A percentile compares a stretch with the other conserved stretches of the same genome.
These are phyloP conservation scores for Myopa testacea DNA, from an alignment of 2,888 invertebrate species.

Conservation along the genomic window DNA sequence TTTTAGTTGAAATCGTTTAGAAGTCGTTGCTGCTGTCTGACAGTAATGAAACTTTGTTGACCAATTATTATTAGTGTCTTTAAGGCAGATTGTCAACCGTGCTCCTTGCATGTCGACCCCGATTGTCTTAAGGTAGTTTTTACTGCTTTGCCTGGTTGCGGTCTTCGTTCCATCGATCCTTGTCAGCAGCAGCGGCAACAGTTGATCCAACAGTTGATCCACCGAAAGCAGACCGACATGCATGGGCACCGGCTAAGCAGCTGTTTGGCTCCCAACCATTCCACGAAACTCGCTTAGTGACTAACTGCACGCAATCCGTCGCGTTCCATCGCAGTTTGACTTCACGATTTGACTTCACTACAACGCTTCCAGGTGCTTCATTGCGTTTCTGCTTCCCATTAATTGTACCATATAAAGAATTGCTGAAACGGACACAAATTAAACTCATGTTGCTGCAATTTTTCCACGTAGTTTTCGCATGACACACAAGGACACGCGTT, in stretches of 20 bases:
- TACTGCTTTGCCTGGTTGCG: neutral
- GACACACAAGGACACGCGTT: too few relatives aligned
- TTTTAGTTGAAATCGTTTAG: too few relatives aligned
- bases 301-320: neutral
- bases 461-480: too few relatives aligned
- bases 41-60: constrained; percentile 3
- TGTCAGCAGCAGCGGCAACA: neutral
- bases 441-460: neutral
- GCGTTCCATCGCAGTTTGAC: neutral
- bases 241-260: neutral
- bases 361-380: neutral
- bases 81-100: too few relatives aligned
- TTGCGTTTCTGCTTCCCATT: constrained; percentile 1
- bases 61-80: neutral
- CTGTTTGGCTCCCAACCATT: neutral
- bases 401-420: constrained; percentile 6
- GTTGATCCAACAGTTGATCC: neutral
- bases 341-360: too few relatives aligned
- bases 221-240: neutral
- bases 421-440: neutral
- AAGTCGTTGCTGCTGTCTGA: neutral
- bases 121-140: too few relatives aligned
- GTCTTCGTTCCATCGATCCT: neutral
- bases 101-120: too few relatives aligned
- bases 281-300: neutral